Evolutionary conservation across 2,797 vertebrate genomes (phyloP), one percentile per base, ranked within the genome.

Genomic region (Oreonectes daqikongensis): DNA sequence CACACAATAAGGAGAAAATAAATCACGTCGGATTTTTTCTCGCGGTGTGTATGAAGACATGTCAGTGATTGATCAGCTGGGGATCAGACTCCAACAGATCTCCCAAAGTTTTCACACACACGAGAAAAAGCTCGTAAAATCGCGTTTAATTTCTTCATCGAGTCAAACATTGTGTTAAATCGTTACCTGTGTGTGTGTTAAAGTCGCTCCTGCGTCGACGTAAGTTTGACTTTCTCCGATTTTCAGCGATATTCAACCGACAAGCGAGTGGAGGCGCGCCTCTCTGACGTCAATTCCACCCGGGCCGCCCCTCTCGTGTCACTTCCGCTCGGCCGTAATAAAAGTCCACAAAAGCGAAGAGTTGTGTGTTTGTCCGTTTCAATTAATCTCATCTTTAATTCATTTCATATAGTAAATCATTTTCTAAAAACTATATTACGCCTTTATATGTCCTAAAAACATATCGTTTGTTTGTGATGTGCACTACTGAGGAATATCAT

Each of bases 211-310:
- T 10, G 69, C 4, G 44, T 52, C 60, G 30, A 52, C 2, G 20
- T 11, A n/a, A 50, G 12, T 22, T 5, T 4, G 17, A 18, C 42
- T 55, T 84, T 85, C 71, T 6, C n/a, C 8, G 28, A 30, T 61
- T 79, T 82, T 87, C 84, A 48, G 80, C n/a, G n/a, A 50, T 63
- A 52, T 85, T 20, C 84, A 48, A 81, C 17, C 64, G 53, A 70
- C 75, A 30, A 48, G 80, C 85, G 79, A 17, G 67, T 15, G 78
- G 81, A 83, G 81, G 81, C 73, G 57, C 69, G 65, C 79, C 78
- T 72, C 61, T 60, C 70, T 85, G 78, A 84, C 86, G 81, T 89
- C 85, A 87, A 48, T 81, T 84, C 82, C 80, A 10, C 20, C 1
- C 3, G 10, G 1, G 18, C 48, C 1, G 6, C n/a, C 48, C 15